phyloP scores from a whole-genome alignment of 1,140 invertebrate genomes.

The Pseudomyrmex gracilis region DNA sequence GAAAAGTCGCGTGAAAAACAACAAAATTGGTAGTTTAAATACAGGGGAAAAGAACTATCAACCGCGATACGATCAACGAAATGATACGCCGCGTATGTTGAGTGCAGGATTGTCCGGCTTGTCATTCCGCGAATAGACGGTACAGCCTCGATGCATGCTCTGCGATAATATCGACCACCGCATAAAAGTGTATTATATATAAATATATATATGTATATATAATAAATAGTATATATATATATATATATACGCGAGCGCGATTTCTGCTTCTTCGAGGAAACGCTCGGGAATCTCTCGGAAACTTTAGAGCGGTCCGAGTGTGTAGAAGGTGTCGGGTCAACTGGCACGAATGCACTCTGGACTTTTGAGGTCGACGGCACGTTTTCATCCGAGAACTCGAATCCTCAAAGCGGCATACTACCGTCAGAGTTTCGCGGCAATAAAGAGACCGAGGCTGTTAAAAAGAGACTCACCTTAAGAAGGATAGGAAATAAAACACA shows the following conservation, averaged over 20 bases:
- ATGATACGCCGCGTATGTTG: slow-evolving; percentile 22
- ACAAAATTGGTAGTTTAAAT: slow-evolving; percentile 49
- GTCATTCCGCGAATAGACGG: neutral
- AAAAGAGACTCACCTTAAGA: neutral
- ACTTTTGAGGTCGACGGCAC: slow-evolving; percentile 57
- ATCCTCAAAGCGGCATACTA: slow-evolving; percentile 59
- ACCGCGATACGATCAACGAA: slow-evolving; percentile 12
- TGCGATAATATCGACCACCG: slow-evolving; percentile 21
- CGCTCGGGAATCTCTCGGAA: slow-evolving; percentile 64
- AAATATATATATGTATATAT: neutral
- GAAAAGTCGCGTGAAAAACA: neutral
- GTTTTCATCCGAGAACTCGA: slow-evolving; percentile 63
- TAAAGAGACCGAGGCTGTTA: slow-evolving; percentile 54
- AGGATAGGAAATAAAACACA: slow-evolving; percentile 44
- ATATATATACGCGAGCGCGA: neutral
- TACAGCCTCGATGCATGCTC: neutral
- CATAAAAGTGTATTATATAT: no score
- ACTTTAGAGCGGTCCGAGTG: slow-evolving; percentile 43
- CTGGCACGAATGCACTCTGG: slow-evolving; percentile 56
- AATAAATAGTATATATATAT: slow-evolving; percentile 17
- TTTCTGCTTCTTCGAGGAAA: slow-evolving; percentile 41
- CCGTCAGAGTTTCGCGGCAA: slow-evolving; percentile 60
- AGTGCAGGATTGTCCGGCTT: slow-evolving; percentile 15
- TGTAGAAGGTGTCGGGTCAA: slow-evolving; percentile 60
- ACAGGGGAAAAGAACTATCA: slow-evolving; percentile 7